Conservation (phyloP, 92 coral and sea anemone genomes). For the Zoanthus sansibaricus region DNA sequence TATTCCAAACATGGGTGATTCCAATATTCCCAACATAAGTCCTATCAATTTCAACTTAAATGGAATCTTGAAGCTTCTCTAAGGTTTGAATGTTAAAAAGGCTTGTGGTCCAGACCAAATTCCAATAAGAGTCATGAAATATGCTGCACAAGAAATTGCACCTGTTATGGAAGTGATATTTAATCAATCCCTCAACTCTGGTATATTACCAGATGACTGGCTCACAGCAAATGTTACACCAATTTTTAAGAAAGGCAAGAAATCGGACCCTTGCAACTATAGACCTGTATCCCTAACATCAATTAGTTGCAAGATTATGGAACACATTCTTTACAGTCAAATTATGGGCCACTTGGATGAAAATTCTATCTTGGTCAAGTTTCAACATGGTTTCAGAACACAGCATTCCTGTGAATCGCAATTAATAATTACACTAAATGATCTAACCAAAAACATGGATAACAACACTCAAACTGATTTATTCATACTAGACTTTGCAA, state of each 20-base stretch:
- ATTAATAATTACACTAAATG: background rate
- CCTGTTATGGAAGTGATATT: background rate
- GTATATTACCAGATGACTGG: constrained; percentile 18
- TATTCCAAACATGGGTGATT: constrained; percentile 20
- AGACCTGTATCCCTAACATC: constrained; percentile 16
- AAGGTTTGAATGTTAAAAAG: constrained; percentile 25
- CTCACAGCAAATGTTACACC: constrained; percentile 5
- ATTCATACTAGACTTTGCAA: too few species aligned
- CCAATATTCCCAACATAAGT: background rate
- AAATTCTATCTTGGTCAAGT: background rate
- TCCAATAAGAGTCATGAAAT: constrained; percentile 18
- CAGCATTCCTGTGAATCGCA: background rate
- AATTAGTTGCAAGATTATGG: background rate
- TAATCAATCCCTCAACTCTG: background rate
- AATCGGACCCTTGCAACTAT: background rate
- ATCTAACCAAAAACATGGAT: too few species aligned
- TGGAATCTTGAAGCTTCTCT: too few species aligned
- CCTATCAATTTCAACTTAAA: background rate
- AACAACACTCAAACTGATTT: too few species aligned
- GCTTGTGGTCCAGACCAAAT: constrained; percentile 34
- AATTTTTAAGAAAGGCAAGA: background rate
- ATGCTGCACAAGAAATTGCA: constrained; percentile 31
- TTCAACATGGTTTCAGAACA: background rate
- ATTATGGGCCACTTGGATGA: background rate
- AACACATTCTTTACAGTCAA: constrained; percentile 6